phyloP scores from a whole-genome alignment of 2,888 invertebrate species.

The Euzetes globulus region DNA sequence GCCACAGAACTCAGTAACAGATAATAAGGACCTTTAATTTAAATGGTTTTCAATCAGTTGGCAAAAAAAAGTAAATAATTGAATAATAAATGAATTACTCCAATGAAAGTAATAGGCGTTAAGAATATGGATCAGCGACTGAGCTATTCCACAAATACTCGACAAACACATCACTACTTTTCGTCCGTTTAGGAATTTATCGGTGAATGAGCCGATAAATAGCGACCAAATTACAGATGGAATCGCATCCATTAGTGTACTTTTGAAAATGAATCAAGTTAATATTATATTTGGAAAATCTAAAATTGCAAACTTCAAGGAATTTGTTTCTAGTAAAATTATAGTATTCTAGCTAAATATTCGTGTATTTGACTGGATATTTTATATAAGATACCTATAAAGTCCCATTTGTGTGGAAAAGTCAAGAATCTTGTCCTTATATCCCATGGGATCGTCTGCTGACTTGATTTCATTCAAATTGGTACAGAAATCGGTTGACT shows the following conservation, averaged over 20 bases:
- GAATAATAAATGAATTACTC: not conserved
- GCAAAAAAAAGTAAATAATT: not conserved
- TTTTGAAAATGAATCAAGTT: too few species aligned
- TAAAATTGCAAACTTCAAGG: too few species aligned
- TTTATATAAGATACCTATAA: too few species aligned
- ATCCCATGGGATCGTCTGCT: not conserved
- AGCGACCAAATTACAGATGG: constrained; percentile 9
- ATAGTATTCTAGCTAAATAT: too few species aligned
- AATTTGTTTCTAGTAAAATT: too few species aligned
- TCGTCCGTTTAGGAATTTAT: not conserved
- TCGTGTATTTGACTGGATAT: too few species aligned
- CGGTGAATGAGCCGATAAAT: constrained; percentile 11
- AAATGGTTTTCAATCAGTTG: not conserved
- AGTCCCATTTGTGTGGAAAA: not conserved
- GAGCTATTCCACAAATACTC: not conserved
- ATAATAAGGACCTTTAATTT: not conserved
- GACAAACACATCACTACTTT: constrained; percentile 19
- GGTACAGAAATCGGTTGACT: constrained; percentile 10
- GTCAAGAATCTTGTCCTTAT: constrained; percentile 17
- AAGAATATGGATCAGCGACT: not conserved
- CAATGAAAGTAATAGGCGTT: constrained; percentile 4
- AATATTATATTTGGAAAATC: too few species aligned
- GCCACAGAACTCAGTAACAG: not conserved
- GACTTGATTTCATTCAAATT: not conserved
- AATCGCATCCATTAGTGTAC: not conserved